phyloP scores from a whole-genome alignment of 2,888 invertebrate species.

The Andrena chrysosceles region DNA sequence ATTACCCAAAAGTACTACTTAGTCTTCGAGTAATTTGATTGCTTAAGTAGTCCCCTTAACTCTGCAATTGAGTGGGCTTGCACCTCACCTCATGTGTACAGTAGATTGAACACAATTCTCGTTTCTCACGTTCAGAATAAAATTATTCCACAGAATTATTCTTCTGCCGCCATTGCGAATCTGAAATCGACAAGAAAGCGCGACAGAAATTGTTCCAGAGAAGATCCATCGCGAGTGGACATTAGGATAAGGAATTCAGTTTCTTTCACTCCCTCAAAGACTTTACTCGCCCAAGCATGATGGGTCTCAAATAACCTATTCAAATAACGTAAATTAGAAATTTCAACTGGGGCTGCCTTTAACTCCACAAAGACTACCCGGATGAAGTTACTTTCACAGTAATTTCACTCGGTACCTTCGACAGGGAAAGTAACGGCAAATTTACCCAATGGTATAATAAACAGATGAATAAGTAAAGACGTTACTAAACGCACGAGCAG shows the following conservation, averaged over 20 bases:
- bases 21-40: no score
- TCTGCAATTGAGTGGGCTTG: no score
- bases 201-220: neutral
- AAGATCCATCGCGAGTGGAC: neutral
- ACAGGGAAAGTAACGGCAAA: constrained; percentile 4
- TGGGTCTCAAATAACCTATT: constrained; percentile 3
- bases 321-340: constrained; percentile 30
- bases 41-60: no score
- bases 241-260: neutral
- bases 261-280: constrained; percentile 2
- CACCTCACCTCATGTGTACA: neutral
- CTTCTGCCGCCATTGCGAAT: neutral
- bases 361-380: neutral
- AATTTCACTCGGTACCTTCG: neutral
- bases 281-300: neutral
- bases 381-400: neutral
- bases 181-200: neutral
- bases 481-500: neutral
- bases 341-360: neutral
- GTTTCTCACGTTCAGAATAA: neutral
- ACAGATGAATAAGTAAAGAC: constrained; percentile 16
- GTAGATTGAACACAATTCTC: neutral
- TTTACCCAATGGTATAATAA: constrained; percentile 35
- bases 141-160: neutral
- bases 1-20: no score